phyloP scores from a whole-genome alignment of 2,797 vertebrate genomes.

The Chelon auratus region DNA sequence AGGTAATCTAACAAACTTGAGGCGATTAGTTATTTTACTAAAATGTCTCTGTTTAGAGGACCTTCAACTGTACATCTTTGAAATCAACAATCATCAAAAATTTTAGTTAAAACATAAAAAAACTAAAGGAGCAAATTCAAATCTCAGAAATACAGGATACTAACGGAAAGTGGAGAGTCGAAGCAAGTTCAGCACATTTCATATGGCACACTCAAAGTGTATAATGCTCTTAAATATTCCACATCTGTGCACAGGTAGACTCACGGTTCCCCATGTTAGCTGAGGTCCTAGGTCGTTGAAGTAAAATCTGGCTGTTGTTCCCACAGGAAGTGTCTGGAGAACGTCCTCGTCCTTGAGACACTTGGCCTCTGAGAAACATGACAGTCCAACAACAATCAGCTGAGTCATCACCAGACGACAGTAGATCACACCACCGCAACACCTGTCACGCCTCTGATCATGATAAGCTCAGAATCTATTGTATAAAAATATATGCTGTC shows the following conservation, averaged over 20 bases:
- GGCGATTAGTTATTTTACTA: neutral
- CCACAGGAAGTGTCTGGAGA: constrained; percentile 94
- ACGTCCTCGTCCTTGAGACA: constrained; percentile 93
- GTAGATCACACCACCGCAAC: constrained; percentile 5
- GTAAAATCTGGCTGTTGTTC: constrained; percentile 95
- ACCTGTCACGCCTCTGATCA: constrained; percentile 3
- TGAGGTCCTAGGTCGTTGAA: constrained; percentile 94
- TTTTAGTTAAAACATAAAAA: neutral
- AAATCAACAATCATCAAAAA: too few species aligned
- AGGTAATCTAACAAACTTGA: neutral
- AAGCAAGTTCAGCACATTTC: too few species aligned
- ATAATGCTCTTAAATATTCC: neutral
- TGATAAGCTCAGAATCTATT: constrained; percentile 1
- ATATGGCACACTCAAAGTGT: neutral
- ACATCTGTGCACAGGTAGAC: constrained; percentile 43
- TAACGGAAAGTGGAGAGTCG: neutral
- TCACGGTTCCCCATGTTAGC: constrained; percentile 93
- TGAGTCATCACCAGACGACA: neutral
- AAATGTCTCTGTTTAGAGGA: neutral
- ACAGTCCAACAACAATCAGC: constrained; percentile 17
- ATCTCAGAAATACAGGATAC: neutral
- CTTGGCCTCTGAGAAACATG: constrained; percentile 87
- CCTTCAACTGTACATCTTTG: neutral
- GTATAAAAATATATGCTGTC: constrained; percentile 4
- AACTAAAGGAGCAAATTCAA: neutral